Evolutionary conservation across 2,797 vertebrate genomes (phyloP).

Genomic region (Cynodonichthys magdalenae): DNA sequence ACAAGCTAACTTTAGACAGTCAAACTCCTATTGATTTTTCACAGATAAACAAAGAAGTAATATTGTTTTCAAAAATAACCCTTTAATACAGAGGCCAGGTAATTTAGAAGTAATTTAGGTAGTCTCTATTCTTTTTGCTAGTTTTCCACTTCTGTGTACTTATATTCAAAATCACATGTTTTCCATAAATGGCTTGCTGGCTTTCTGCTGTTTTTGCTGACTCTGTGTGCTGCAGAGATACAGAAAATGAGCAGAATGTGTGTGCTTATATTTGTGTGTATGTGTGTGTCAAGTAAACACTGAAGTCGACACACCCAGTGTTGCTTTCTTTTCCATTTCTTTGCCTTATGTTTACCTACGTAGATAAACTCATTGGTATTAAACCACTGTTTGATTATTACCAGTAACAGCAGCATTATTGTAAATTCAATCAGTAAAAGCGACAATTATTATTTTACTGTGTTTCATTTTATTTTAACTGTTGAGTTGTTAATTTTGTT

Average conservation of each 20-base stretch:
- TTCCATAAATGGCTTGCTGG: background rate
- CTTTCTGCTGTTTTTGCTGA: constrained; percentile 9
- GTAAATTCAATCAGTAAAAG: too few species aligned
- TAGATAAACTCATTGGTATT: background rate
- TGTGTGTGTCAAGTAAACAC: background rate
- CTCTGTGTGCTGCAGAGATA: constrained; percentile 1
- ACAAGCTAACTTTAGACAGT: background rate
- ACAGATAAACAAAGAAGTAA: too few species aligned
- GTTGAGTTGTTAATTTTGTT: background rate
- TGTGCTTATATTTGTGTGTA: background rate
- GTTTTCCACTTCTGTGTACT: background rate
- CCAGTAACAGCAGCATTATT: too few species aligned
- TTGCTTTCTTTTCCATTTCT: background rate
- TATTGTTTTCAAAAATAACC: background rate
- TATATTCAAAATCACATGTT: background rate
- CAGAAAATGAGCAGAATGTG: background rate
- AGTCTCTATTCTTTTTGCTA: background rate
- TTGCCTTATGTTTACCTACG: background rate
- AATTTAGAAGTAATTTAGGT: background rate
- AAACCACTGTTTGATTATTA: background rate
- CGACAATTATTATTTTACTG: background rate
- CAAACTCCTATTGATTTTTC: background rate
- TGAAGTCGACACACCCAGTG: background rate
- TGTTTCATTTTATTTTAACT: background rate
- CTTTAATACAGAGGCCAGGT: too few species aligned